Evolutionary conservation across 2,888 invertebrate species (phyloP), one percentile per base, ranked within the genome.

Genomic region (Argyra leucocephala): DNA sequence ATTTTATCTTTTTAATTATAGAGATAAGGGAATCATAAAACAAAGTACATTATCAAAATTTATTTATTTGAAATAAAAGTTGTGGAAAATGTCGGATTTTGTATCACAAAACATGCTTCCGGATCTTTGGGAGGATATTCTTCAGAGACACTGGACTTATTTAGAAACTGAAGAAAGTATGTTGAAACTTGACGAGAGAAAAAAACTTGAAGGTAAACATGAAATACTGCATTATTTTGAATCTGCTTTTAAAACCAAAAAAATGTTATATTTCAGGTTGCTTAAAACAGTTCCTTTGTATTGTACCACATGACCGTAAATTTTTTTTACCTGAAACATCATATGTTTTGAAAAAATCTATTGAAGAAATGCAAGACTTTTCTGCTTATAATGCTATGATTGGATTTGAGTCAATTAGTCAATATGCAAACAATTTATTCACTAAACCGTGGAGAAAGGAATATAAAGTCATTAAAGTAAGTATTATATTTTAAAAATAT

Each of bases 361-460:
- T 91, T 26, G 83, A 83, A 61, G 85, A 85, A 64, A 81, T 88
- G 73, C 80, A 84, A 7, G 88, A 89, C 72, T 93, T 91, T 76
- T 92, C 89, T 75, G 91, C 89, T 22, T 89, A 89, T 73, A 85
- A 88, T 71, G 91, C 91, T 21, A 87, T 89, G 31, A 83, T 87
- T 62, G 93, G 93, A 18, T 94, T 92, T 85, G 88, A 90, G 72
- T 89, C 91, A 37, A 83, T 94, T 69, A 92, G 90, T 67, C 83
- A 89, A 70, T 94, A 94, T 77, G 93, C 93, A 2, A 88, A 87
- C 66, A 93, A 94, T 80, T 81, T 95, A 67, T 82, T 92, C 64
- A 86, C 88, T 18, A 92, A 93, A 76, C 93, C 93, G 5, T 95
- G 94, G 94, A 82, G 94, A 70, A 89, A 88, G 76, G 94, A 95